A percentile compares a stretch with the other conserved stretches of the same genome.
phyloP scores from a whole-genome alignment of 2,888 invertebrate species.

The Matsumyia berberina region DNA sequence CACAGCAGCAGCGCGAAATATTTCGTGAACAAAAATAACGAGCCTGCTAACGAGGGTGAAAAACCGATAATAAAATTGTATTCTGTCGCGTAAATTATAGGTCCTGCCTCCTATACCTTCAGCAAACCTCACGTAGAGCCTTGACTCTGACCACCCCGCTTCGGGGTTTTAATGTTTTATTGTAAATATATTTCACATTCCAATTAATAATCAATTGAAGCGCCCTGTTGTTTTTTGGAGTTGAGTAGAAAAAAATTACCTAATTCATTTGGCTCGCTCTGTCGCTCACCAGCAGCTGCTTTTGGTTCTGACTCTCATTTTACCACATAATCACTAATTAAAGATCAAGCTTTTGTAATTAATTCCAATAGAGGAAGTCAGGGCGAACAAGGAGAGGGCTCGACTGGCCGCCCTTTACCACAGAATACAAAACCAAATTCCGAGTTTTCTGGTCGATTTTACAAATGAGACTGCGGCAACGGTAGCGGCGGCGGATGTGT shows the following conservation, averaged over 20 bases:
- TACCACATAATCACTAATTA: constrained; percentile 74
- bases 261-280: constrained; percentile 8
- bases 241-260: constrained; percentile 13
- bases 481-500: constrained; percentile 34
- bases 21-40: constrained; percentile 44
- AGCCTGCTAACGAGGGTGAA: constrained; percentile 46
- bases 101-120: not conserved
- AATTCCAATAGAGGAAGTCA: constrained; percentile 26
- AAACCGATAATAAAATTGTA: constrained; percentile 45
- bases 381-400: not conserved
- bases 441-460: constrained; percentile 69
- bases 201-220: constrained; percentile 74
- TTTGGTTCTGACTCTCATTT: constrained; percentile 30
- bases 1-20: constrained; percentile 36
- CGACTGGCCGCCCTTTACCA: constrained; percentile 23
- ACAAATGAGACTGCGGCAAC: constrained; percentile 65
- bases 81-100: constrained; percentile 45
- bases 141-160: not conserved
- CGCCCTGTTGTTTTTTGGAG: constrained; percentile 31
- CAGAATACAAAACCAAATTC: constrained; percentile 69
- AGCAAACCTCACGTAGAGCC: constrained; percentile 2
- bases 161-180: constrained; percentile 7
- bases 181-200: constrained; percentile 69
- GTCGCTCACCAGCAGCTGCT: constrained; percentile 21
- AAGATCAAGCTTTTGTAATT: constrained; percentile 73